Percentiles rank a stretch among this genome's conserved stretches.
phyloP scores from a whole-genome alignment of 2,797 vertebrate species.

The Hipposideros larvatus region DNA sequence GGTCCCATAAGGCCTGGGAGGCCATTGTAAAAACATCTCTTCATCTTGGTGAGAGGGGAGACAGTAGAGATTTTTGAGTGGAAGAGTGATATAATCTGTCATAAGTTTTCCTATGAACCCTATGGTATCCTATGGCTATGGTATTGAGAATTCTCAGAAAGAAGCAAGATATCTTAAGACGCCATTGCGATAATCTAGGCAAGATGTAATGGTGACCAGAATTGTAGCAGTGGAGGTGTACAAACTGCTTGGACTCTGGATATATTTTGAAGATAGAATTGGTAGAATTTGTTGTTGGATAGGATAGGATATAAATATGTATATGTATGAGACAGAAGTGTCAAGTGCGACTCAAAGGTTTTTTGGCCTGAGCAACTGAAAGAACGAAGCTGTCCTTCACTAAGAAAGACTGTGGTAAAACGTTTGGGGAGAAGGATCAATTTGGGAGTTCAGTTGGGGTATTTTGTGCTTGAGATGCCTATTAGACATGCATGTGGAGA shows the following conservation, averaged over 20 bases:
- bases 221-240: background rate
- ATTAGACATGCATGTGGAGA: background rate
- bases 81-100: background rate
- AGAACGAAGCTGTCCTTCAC: background rate
- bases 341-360: background rate
- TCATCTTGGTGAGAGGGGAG: background rate
- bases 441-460: background rate
- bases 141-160: constrained; percentile 11
- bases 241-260: background rate
- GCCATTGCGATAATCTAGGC: background rate
- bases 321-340: background rate
- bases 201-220: background rate
- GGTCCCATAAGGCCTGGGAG: background rate
- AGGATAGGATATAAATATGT: background rate
- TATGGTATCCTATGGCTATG: background rate
- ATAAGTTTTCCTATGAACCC: background rate
- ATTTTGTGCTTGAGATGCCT: background rate
- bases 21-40: background rate
- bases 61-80: background rate
- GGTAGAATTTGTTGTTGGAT: background rate
- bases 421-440: background rate
- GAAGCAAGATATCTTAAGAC: background rate
- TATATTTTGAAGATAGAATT: background rate
- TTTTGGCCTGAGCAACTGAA: background rate
- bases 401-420: background rate